Conservation (phyloP, 2,113 vertebrate species). For the Chloebia gouldiae region DNA sequence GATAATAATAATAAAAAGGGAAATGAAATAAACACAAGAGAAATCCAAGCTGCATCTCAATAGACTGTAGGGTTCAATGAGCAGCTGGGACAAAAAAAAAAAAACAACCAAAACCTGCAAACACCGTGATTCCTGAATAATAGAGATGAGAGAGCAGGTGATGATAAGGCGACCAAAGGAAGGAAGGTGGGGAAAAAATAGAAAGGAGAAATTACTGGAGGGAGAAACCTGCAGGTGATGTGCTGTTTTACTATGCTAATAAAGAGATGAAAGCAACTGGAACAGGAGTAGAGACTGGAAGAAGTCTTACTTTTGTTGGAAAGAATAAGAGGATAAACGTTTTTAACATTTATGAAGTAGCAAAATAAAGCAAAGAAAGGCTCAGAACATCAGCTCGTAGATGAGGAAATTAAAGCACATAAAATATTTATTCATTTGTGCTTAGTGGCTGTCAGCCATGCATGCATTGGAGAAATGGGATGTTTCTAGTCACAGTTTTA, state of each 20-base stretch:
- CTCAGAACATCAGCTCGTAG: constrained; percentile 41
- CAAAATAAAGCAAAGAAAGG: constrained; percentile 59
- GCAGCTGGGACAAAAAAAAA: neutral
- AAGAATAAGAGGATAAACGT: constrained; percentile 34
- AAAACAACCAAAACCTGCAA: neutral
- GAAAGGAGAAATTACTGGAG: constrained; percentile 25
- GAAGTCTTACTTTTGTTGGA: constrained; percentile 5
- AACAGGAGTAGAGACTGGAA: neutral
- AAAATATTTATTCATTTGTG: constrained; percentile 68
- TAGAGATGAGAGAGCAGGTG: neutral
- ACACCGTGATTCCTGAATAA: neutral
- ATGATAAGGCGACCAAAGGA: neutral
- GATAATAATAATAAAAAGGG: neutral
- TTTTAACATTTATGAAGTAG: constrained; percentile 54
- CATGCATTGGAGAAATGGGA: neutral
- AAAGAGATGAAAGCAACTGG: constrained; percentile 32
- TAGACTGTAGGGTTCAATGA: neutral
- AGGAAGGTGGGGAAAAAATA: neutral
- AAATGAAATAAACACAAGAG: neutral
- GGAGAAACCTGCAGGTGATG: constrained; percentile 38
- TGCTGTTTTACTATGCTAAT: constrained; percentile 48
- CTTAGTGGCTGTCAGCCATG: constrained; percentile 43
- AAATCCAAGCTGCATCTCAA: neutral
- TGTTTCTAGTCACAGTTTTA: constrained; percentile 31
- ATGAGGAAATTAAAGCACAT: constrained; percentile 75